Evolutionary conservation across 2,113 vertebrate genomes (phyloP).

Genomic region (Phaethon lepturus): DNA sequence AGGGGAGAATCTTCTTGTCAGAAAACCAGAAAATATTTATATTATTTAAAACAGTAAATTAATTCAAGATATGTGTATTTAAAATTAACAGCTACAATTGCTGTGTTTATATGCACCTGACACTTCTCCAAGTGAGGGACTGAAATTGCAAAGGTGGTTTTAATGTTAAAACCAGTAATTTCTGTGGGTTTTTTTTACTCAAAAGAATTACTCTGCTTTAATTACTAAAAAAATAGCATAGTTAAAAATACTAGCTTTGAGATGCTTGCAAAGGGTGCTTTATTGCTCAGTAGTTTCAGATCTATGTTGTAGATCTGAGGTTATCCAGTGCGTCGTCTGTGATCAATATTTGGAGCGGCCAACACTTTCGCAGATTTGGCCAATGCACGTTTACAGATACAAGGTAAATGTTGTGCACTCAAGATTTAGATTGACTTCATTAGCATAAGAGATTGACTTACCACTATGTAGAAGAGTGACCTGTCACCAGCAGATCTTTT

Average conservation of each 20-base stretch:
- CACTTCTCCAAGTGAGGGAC: neutral
- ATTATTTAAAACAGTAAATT: neutral
- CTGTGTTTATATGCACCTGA: neutral
- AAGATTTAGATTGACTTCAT: neutral
- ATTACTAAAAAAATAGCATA: neutral
- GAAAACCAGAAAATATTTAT: neutral
- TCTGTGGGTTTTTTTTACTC: neutral
- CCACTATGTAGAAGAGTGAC: neutral
- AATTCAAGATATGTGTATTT: neutral
- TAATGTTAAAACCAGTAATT: neutral
- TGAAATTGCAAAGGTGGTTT: neutral
- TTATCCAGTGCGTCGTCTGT: neutral
- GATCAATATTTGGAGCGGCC: neutral
- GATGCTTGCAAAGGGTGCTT: neutral
- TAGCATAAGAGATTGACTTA: conserved; percentile 16
- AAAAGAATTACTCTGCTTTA: neutral
- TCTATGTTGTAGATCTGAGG: neutral
- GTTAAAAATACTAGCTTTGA: neutral
- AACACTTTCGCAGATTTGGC: neutral
- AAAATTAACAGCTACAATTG: neutral
- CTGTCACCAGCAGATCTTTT: conserved; percentile 16
- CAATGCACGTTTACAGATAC: neutral
- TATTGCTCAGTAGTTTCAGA: neutral
- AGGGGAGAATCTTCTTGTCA: neutral
- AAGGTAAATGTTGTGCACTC: neutral